Percentiles rank a stretch among this genome's conserved stretches.
Evolutionary conservation across 2,797 vertebrate genomes (phyloP).

Genomic region (Cyclopterus lumpus): DNA sequence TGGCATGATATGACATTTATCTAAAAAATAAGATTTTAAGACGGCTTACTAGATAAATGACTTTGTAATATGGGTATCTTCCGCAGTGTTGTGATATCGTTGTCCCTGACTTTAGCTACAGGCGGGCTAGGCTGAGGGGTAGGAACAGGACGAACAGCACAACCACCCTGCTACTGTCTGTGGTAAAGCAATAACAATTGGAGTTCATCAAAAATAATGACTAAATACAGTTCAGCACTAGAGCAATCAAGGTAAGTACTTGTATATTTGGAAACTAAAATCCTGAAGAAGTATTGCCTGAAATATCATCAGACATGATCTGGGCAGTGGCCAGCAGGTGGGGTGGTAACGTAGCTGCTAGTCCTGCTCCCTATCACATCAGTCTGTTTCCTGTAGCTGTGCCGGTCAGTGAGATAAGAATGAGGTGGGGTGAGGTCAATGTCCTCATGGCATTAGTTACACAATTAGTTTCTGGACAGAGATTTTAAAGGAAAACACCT

Average conservation of each 20-base stretch:
- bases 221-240: not conserved
- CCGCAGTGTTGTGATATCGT: conserved; percentile 57
- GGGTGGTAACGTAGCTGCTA: conserved; percentile 48
- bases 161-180: not conserved
- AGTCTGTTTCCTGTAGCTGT: conserved; percentile 46
- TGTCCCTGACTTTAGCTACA: conserved; percentile 50
- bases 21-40: conserved; percentile 66
- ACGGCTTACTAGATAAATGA: conserved; percentile 41
- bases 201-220: not conserved
- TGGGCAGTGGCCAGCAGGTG: conserved; percentile 51
- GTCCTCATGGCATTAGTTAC: conserved; percentile 27
- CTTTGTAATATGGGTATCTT: conserved; percentile 42
- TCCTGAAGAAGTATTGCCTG: not conserved
- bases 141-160: conserved; percentile 45
- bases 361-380: conserved; percentile 46
- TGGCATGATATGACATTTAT: not conserved
- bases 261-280: not conserved
- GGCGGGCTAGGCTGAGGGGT: conserved; percentile 43
- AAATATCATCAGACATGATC: not conserved
- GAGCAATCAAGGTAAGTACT: not conserved
- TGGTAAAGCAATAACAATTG: not conserved
- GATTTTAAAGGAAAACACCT: not conserved
- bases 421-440: conserved; percentile 53
- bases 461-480: not conserved
- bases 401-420: conserved; percentile 56